These are phyloP conservation scores for Papilio elwesi DNA, from an alignment of 2,888 invertebrate species.

Conservation along the genomic window DNA sequence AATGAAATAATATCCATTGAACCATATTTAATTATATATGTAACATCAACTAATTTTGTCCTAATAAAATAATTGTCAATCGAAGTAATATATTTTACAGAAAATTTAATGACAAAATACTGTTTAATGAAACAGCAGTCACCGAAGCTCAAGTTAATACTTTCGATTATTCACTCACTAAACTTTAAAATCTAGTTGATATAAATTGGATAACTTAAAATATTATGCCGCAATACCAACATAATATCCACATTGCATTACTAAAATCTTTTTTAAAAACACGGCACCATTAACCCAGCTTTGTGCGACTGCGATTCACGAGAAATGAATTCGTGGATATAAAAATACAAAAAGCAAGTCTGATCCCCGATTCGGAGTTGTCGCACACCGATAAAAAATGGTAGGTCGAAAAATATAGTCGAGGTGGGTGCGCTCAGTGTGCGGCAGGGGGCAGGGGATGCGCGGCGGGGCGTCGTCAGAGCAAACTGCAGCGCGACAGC, in stretches of 20 bases:
- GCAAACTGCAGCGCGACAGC: conserved; percentile 93
- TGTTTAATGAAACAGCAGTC: conserved; percentile 55
- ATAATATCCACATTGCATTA: conserved; percentile 24
- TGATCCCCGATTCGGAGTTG: conserved; percentile 63
- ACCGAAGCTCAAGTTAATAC: conserved; percentile 42
- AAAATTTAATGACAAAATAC: conserved; percentile 71
- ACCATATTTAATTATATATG: conserved; percentile 67
- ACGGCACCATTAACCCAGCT: conserved; percentile 38
- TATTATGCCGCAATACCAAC: conserved; percentile 32
- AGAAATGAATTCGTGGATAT: conserved; percentile 66
- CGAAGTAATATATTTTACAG: conserved; percentile 69
- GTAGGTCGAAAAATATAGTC: conserved; percentile 77
- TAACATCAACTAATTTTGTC: conserved; percentile 71
- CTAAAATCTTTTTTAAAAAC: conserved; percentile 26
- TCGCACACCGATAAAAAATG: conserved; percentile 71
- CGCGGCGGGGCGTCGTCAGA: conserved; percentile 87
- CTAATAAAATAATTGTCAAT: conserved; percentile 68
- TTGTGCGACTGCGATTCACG: conserved; percentile 41
- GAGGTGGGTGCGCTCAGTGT: conserved; percentile 60
- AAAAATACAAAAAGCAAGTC: conserved; percentile 83
- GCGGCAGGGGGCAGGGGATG: conserved; percentile 46
- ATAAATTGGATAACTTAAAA: conserved; percentile 27
- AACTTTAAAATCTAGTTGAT: conserved; percentile 29
- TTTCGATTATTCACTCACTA: conserved; percentile 13
- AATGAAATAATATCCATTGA: conserved; percentile 74